These are phyloP conservation scores for Sphenodon punctatus DNA, from an alignment of 2,797 vertebrate genomes.

Conservation along the genomic window DNA sequence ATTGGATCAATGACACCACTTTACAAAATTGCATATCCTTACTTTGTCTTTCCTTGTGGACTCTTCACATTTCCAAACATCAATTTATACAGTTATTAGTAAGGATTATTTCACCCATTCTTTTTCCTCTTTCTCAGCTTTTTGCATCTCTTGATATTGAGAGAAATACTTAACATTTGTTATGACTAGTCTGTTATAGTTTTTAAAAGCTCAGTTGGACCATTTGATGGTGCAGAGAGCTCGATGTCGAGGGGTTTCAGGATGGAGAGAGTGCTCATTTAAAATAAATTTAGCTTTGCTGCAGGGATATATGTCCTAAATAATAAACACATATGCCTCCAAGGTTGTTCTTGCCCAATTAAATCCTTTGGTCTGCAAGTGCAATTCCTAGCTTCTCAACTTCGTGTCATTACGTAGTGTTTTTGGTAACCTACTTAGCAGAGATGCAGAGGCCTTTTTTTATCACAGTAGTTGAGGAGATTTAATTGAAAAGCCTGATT, in stretches of 20 bases:
- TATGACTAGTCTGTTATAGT: neutral
- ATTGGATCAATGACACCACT: too few relatives aligned
- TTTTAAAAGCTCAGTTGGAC: neutral
- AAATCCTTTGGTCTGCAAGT: constrained; percentile 6
- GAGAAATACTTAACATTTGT: neutral
- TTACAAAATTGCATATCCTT: rapidly evolving
- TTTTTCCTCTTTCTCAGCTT: neutral
- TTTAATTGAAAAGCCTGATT: constrained; percentile 9
- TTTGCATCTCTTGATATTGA: neutral
- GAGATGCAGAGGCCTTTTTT: neutral
- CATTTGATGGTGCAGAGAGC: neutral
- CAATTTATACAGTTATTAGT: neutral
- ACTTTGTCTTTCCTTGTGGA: neutral
- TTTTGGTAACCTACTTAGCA: constrained; percentile 51
- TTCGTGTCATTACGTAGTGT: neutral
- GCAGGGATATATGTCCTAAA: neutral
- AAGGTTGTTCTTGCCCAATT: constrained; percentile 18
- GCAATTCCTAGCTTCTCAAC: constrained; percentile 18
- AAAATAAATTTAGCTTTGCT: constrained; percentile 5
- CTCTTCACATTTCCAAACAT: neutral
- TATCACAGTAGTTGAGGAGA: constrained; percentile 4
- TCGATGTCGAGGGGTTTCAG: neutral
- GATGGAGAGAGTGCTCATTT: neutral
- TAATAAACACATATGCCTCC: constrained; percentile 41
- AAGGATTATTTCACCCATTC: neutral